phyloP scores from a whole-genome alignment of 2,888 invertebrate species.

The Athalia circularis region DNA sequence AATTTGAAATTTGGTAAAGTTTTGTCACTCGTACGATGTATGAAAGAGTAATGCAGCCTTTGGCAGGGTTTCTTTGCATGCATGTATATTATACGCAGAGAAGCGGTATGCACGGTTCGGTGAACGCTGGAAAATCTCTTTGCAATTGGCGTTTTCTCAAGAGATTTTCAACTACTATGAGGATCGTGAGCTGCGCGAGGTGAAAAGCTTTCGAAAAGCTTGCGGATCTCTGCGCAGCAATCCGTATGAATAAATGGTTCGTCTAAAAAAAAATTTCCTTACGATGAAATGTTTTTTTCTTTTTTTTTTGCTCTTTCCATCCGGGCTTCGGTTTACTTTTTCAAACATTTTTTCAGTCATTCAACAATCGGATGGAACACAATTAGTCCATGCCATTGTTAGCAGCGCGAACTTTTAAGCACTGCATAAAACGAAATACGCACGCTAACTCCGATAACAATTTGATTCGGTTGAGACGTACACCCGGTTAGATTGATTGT shows the following conservation, averaged over 20 bases:
- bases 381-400: no score
- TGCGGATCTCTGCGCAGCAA: not conserved
- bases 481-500: no score
- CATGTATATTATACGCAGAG: not conserved
- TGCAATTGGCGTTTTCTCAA: conserved; percentile 41
- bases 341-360: not conserved
- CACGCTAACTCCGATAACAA: not conserved
- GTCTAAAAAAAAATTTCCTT: not conserved
- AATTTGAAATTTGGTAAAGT: no score
- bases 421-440: no score
- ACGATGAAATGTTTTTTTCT: no score
- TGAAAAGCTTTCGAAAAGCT: conserved; percentile 17
- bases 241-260: conserved; percentile 16
- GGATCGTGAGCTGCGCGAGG: conserved; percentile 19
- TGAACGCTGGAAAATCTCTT: conserved; percentile 38
- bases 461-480: not conserved
- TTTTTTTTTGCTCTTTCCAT: not conserved
- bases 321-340: not conserved
- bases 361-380: no score
- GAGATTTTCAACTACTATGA: conserved; percentile 33
- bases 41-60: not conserved
- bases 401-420: no score
- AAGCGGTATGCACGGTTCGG: not conserved
- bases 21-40: no score
- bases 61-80: not conserved